Evolutionary conservation across 2,888 invertebrate species (phyloP).

Genomic region (Marasmarcha lunaedactyla): DNA sequence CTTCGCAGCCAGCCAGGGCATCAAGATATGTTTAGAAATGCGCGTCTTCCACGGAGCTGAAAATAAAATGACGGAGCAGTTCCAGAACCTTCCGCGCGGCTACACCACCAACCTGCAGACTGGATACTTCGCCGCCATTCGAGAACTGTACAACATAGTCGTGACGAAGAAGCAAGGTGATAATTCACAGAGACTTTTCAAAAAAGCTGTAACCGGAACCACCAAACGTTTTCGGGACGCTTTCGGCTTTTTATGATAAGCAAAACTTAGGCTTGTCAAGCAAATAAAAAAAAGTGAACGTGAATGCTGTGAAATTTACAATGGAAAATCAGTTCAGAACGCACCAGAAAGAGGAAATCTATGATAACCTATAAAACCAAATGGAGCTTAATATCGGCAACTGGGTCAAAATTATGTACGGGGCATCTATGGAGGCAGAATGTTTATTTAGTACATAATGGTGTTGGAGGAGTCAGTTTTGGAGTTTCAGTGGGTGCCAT

Average conservation of each 20-base stretch:
- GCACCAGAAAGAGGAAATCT: too few species aligned
- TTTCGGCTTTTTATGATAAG: too few species aligned
- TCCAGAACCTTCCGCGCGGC: slow-evolving; percentile 40
- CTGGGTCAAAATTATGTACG: slow-evolving; percentile 46
- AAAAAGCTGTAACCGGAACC: too few species aligned
- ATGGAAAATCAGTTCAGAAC: too few species aligned
- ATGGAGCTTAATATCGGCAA: slow-evolving; percentile 24
- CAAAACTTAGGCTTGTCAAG: too few species aligned
- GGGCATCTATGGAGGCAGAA: slow-evolving; percentile 56
- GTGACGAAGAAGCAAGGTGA: slow-evolving; percentile 20
- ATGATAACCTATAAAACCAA: too few species aligned
- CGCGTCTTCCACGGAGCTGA: slow-evolving; percentile 42
- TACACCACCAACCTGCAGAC: slow-evolving; percentile 33
- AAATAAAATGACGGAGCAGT: slow-evolving; percentile 31
- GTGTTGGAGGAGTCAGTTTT: slow-evolving; percentile 69
- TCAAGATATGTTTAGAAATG: slow-evolving; percentile 40
- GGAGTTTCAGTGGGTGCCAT: slow-evolving; percentile 66
- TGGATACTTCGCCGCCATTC: slow-evolving; percentile 45
- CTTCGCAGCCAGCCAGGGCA: slow-evolving; percentile 30
- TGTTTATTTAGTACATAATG: slow-evolving; percentile 68
- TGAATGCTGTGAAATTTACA: too few species aligned
- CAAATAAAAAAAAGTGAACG: too few species aligned
- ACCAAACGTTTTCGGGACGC: too few species aligned
- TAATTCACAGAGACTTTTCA: too few species aligned
- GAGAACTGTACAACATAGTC: slow-evolving; percentile 37